phyloP scores from a whole-genome alignment of 2,797 vertebrate species.

The Chelmon rostratus region DNA sequence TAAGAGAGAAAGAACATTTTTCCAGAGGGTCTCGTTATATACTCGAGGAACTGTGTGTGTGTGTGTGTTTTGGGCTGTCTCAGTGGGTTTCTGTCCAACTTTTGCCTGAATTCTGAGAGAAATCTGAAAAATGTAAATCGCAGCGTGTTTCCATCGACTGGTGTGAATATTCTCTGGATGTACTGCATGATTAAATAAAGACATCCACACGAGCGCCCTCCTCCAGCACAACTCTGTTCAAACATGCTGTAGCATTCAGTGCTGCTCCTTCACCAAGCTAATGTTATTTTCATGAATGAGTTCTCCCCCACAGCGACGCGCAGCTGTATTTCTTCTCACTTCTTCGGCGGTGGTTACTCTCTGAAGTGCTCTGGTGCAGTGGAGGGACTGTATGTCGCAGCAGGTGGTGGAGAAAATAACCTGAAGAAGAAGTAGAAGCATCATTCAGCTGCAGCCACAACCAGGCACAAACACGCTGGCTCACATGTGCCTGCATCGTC shows the following conservation, averaged over 20 bases:
- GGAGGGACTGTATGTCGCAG: not conserved
- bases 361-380: not conserved
- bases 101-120: not conserved
- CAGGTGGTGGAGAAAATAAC: too few species aligned
- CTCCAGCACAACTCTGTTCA: not conserved
- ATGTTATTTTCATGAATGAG: slow-evolving; percentile 5
- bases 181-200: slow-evolving; percentile 3
- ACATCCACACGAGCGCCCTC: not conserved
- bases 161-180: not conserved
- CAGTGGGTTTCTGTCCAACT: not conserved
- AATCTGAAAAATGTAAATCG: not conserved
- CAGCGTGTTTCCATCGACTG: not conserved
- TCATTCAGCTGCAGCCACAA: too few species aligned
- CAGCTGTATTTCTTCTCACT: not conserved
- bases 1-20: slow-evolving; percentile 25
- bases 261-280: not conserved
- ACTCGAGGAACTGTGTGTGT: not conserved
- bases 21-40: slow-evolving; percentile 35
- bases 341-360: too few species aligned
- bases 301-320: not conserved
- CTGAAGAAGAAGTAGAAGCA: too few species aligned
- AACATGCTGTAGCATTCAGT: not conserved
- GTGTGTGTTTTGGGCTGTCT: slow-evolving; percentile 14
- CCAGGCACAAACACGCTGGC: not conserved
- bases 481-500: too few species aligned